These are phyloP conservation scores for Drosophila phalerata DNA, from an alignment of 2,888 invertebrate genomes.

Conservation along the genomic window DNA sequence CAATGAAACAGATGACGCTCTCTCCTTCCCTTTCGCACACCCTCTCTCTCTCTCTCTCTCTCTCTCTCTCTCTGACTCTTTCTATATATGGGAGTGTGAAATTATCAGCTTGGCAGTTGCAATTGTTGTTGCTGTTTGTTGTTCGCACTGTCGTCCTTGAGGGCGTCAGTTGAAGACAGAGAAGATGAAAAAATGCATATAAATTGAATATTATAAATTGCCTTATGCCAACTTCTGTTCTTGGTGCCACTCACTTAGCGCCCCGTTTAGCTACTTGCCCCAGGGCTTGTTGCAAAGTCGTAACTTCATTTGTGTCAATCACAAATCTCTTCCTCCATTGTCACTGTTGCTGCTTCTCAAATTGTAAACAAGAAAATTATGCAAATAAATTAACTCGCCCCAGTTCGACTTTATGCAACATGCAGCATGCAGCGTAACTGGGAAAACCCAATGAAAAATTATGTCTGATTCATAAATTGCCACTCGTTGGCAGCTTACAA, in stretches of 20 bases:
- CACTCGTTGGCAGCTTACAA: constrained; percentile 19
- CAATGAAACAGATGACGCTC: constrained; percentile 24
- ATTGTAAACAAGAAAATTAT: constrained; percentile 84
- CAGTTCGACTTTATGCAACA: constrained; percentile 27
- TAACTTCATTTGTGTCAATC: constrained; percentile 84
- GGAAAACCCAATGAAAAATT: constrained; percentile 44
- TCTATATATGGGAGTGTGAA: constrained; percentile 34
- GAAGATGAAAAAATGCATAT: constrained; percentile 74
- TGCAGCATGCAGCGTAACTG: constrained; percentile 21
- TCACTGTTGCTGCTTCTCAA: constrained; percentile 47
- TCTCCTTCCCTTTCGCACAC: background rate
- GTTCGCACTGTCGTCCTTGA: constrained; percentile 35
- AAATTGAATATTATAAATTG: constrained; percentile 84
- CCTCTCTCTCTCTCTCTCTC: background rate
- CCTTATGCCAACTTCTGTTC: constrained; percentile 66
- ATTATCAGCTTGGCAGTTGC: constrained; percentile 76
- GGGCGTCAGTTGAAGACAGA: background rate
- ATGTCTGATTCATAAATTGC: constrained; percentile 29
- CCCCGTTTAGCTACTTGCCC: constrained; percentile 41
- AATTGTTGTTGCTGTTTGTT: constrained; percentile 54
- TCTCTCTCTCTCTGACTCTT: background rate
- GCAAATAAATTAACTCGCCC: constrained; percentile 72
- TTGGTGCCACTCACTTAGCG: constrained; percentile 45
- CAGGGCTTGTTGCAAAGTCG: constrained; percentile 61
- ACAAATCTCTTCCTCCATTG: constrained; percentile 45